These are phyloP conservation scores for Tautogolabrus adspersus DNA, from an alignment of 2,113 vertebrate genomes.

Conservation along the genomic window DNA sequence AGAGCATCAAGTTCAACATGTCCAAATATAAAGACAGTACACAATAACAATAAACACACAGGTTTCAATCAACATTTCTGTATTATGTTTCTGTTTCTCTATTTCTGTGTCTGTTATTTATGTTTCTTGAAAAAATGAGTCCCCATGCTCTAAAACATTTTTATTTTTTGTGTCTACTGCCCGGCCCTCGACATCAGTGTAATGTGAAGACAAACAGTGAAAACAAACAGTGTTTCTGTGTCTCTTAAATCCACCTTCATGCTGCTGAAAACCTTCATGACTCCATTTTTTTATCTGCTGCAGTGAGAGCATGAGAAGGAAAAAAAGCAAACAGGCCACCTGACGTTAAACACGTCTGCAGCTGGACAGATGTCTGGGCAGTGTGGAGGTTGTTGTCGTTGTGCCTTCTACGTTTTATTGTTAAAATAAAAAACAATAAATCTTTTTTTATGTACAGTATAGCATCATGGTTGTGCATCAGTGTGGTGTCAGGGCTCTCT, in stretches of 20 bases:
- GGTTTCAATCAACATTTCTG: neutral
- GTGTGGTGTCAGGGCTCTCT: slow-evolving; percentile 48
- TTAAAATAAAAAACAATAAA: slow-evolving; percentile 8
- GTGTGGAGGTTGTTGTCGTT: neutral
- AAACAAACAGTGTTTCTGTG: neutral
- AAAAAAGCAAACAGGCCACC: too few species aligned
- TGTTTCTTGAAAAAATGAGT: neutral
- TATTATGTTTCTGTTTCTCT: neutral
- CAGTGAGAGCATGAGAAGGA: too few species aligned
- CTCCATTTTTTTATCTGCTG: neutral
- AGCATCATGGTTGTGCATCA: neutral
- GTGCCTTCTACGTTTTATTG: slow-evolving; percentile 9
- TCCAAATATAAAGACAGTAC: neutral
- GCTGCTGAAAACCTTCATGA: neutral
- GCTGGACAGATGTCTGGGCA: neutral
- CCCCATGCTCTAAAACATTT: neutral
- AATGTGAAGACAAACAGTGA: neutral
- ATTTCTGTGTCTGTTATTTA: neutral
- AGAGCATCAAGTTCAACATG: neutral
- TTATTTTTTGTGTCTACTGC: neutral
- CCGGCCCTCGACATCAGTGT: neutral
- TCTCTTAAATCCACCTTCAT: neutral
- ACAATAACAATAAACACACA: neutral
- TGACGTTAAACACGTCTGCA: neutral
- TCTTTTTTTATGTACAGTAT: neutral